These are phyloP conservation scores for Proteles cristata DNA, from an alignment of 2,113 vertebrate genomes.

Conservation along the genomic window DNA sequence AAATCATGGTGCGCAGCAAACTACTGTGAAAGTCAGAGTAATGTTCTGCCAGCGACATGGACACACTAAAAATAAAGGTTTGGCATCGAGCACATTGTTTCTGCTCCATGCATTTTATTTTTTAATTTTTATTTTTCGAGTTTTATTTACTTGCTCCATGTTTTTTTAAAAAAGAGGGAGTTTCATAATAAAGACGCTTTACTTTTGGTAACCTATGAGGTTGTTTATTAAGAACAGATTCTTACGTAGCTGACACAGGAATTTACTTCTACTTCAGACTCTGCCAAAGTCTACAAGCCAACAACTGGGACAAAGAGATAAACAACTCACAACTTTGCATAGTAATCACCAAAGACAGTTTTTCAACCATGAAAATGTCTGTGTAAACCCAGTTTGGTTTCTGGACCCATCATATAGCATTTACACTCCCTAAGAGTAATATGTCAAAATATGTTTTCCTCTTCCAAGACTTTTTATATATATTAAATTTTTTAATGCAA, in stretches of 20 bases:
- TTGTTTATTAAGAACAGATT: neutral
- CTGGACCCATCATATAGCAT: neutral
- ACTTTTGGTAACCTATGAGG: neutral
- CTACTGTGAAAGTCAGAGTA: neutral
- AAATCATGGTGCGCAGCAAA: neutral
- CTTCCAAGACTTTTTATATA: neutral
- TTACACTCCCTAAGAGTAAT: neutral
- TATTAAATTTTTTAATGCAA: neutral
- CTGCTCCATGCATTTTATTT: neutral
- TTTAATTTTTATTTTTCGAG: no score
- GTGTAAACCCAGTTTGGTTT: neutral
- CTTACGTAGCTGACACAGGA: neutral
- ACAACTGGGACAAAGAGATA: neutral
- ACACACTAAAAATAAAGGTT: neutral
- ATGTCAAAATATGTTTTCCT: neutral
- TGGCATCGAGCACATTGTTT: neutral
- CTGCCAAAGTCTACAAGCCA: neutral
- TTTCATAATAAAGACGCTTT: neutral
- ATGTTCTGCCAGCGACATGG: neutral
- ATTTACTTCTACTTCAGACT: neutral
- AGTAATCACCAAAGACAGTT: neutral
- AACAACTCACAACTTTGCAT: neutral
- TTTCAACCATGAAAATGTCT: slow-evolving; percentile 8
- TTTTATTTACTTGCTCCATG: neutral
- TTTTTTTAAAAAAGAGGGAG: neutral